These are phyloP conservation scores for Lasioglossum morio DNA, from an alignment of 2,888 invertebrate species.

Conservation along the genomic window DNA sequence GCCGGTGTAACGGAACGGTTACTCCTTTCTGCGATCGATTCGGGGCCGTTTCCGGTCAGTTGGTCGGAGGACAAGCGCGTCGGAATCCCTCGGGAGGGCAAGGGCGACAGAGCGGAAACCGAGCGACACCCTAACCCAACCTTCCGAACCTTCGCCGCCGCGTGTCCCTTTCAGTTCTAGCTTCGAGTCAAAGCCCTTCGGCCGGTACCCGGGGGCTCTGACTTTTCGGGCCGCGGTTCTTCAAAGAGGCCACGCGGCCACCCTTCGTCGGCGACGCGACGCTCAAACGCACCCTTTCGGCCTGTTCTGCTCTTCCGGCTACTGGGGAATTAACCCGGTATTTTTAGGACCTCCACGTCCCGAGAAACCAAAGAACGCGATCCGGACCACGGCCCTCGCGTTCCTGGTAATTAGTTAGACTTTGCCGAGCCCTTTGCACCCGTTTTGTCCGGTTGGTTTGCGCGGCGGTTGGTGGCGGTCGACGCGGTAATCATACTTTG, in stretches of 20 bases:
- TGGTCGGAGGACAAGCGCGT: constrained; percentile 64
- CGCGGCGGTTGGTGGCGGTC: not conserved
- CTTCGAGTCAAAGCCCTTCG: constrained; percentile 25
- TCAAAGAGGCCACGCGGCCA: constrained; percentile 21
- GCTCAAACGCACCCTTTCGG: constrained; percentile 24
- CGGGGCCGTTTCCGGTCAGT: constrained; percentile 79
- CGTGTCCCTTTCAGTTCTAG: constrained; percentile 1
- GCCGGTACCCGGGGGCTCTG: constrained; percentile 25
- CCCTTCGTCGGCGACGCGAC: constrained; percentile 11
- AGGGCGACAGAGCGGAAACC: constrained; percentile 79
- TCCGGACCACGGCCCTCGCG: not conserved
- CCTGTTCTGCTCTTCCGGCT: constrained; percentile 17
- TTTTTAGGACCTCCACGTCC: not conserved
- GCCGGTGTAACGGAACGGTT: not conserved
- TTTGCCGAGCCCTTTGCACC: not conserved
- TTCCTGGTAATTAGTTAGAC: not conserved
- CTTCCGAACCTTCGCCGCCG: not conserved
- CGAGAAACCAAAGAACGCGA: constrained; percentile 11
- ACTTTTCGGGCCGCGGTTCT: constrained; percentile 33
- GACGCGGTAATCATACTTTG: not conserved
- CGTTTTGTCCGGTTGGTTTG: not conserved
- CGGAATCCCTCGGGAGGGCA: constrained; percentile 75
- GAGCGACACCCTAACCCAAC: constrained; percentile 8
- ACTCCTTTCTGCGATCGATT: constrained; percentile 31
- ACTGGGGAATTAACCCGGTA: constrained; percentile 22